Evolutionary conservation across 2,888 invertebrate genomes (phyloP).

Genomic region (Leucoma salicis): DNA sequence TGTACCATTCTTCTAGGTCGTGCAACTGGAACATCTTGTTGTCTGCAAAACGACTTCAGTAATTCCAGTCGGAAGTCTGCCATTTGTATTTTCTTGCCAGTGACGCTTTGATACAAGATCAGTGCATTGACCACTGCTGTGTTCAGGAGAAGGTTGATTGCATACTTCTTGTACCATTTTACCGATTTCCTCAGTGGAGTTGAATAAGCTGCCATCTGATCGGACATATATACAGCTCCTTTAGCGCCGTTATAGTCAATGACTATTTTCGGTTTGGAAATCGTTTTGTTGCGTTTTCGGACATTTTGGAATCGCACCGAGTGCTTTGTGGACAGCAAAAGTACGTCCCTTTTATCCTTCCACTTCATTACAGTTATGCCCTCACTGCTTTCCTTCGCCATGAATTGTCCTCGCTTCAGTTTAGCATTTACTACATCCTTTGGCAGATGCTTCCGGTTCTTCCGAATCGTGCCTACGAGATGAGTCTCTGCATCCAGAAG

Average conservation of each 20-base stretch:
- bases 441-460: conserved; percentile 13
- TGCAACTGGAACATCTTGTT: not conserved
- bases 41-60: not conserved
- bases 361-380: conserved; percentile 22
- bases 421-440: conserved; percentile 10
- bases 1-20: conserved; percentile 9
- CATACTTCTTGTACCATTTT: conserved; percentile 47
- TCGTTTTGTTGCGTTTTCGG: conserved; percentile 1
- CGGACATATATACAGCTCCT: conserved; percentile 38
- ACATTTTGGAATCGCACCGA: conserved; percentile 7
- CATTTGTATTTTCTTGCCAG: conserved; percentile 7
- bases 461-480: conserved; percentile 18
- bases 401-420: conserved; percentile 13
- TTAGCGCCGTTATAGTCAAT: conserved; percentile 41
- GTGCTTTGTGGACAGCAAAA: conserved; percentile 8
- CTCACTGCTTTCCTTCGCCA: conserved; percentile 18
- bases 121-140: conserved; percentile 8
- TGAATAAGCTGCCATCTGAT: conserved; percentile 39
- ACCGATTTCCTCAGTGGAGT: conserved; percentile 39
- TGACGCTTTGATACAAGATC: conserved; percentile 2
- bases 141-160: conserved; percentile 7
- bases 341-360: conserved; percentile 28
- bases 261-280: conserved; percentile 25
- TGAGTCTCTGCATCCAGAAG: conserved; percentile 6
- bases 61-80: conserved; percentile 5